These are phyloP conservation scores for Kryptopterus vitreolus DNA, from an alignment of 2,797 vertebrate genomes.

Conservation along the genomic window DNA sequence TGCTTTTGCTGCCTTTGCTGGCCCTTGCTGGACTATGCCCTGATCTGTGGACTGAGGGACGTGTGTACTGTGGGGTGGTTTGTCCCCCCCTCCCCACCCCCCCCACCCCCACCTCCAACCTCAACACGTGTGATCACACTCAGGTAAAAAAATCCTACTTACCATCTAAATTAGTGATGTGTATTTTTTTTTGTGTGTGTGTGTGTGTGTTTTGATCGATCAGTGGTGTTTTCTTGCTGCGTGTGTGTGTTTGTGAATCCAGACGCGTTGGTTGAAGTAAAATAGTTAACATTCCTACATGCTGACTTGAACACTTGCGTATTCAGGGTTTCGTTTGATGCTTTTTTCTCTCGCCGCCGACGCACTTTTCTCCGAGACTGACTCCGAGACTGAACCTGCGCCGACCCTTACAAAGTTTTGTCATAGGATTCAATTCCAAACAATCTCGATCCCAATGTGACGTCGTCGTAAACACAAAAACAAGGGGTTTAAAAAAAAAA, in stretches of 20 bases:
- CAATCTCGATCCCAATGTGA: not conserved
- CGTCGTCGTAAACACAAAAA: not conserved
- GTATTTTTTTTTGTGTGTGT: not conserved
- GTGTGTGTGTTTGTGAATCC: not conserved
- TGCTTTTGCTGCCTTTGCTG: not conserved
- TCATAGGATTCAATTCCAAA: not conserved
- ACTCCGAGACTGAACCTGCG: not conserved
- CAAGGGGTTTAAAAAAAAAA: too few relatives aligned
- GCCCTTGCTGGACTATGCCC: slow-evolving; percentile 67
- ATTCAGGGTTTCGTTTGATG: slow-evolving; percentile 12
- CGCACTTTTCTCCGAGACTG: not conserved
- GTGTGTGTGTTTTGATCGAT: too few relatives aligned
- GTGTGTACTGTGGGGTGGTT: slow-evolving; percentile 51
- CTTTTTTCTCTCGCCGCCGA: not conserved
- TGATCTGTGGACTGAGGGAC: slow-evolving; percentile 65
- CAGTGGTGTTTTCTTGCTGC: too few relatives aligned
- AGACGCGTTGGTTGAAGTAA: not conserved
- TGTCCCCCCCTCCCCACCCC: too few relatives aligned
- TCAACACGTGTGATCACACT: slow-evolving; percentile 21
- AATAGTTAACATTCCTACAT: slow-evolving; percentile 29
- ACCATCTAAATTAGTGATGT: not conserved
- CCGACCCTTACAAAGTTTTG: not conserved
- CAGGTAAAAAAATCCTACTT: slow-evolving; percentile 38
- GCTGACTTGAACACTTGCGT: not conserved
- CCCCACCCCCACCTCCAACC: too few relatives aligned